These are phyloP conservation scores for Drosophila sturtevanti DNA, from an alignment of 1,140 invertebrate genomes.

Conservation along the genomic window DNA sequence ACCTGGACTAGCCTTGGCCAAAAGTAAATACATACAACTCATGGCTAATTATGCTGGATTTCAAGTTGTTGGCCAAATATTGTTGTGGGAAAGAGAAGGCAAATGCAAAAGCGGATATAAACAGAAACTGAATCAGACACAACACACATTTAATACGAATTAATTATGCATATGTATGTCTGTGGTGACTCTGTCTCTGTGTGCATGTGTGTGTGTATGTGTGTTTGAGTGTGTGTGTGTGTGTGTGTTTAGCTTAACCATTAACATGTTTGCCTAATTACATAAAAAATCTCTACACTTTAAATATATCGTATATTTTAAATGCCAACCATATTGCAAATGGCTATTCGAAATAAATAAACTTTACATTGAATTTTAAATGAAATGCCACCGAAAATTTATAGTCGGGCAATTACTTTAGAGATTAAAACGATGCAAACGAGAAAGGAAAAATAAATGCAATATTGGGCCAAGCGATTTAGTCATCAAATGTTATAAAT, in stretches of 20 bases:
- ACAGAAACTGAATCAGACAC: constrained; percentile 14
- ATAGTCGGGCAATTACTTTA: constrained; percentile 43
- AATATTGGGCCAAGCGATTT: constrained; percentile 21
- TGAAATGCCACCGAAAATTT: constrained; percentile 57
- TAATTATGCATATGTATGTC: constrained; percentile 46
- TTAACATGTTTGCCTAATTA: constrained; percentile 42
- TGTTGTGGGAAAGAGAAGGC: neutral
- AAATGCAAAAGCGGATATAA: constrained; percentile 5
- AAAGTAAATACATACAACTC: constrained; percentile 48
- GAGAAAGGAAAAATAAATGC: constrained; percentile 3
- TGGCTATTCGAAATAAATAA: constrained; percentile 36
- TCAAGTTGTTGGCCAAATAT: constrained; percentile 3
- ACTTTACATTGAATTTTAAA: constrained; percentile 40
- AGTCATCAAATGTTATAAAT: constrained; percentile 55
- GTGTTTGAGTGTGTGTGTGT: constrained; percentile 1
- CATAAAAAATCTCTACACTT: constrained; percentile 26
- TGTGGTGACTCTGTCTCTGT: neutral
- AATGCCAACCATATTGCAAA: constrained; percentile 10
- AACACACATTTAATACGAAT: constrained; percentile 52
- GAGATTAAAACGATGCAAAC: constrained; percentile 40
- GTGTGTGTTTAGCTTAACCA: constrained; percentile 32
- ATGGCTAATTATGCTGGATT: constrained; percentile 46
- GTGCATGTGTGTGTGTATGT: constrained; percentile 13
- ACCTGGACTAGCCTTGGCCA: constrained; percentile 4
- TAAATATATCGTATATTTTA: constrained; percentile 21